Evolutionary conservation across 30 jellyfish, hydroid and myxozoan genomes (phyloP).

Genomic region (Rhopilema esculentum): DNA sequence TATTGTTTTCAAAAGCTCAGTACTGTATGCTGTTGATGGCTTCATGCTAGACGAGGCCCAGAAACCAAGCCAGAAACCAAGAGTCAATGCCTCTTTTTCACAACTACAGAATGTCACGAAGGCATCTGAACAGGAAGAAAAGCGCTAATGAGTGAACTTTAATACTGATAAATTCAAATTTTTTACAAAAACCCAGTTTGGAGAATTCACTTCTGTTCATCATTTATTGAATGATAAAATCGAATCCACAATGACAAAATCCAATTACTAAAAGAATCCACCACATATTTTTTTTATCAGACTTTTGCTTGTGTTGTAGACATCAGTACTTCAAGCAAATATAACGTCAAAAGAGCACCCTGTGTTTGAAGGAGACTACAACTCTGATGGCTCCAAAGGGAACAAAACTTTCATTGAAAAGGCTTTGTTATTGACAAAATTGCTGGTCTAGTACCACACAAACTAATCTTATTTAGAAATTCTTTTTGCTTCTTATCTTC

Average conservation of each 20-base stretch:
- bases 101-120: neutral
- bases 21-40: constrained; percentile 21
- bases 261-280: too few species aligned
- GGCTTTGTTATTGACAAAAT: neutral
- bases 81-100: constrained; percentile 32
- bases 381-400: neutral
- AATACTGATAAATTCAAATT: too few species aligned
- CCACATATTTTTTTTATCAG: neutral
- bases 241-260: too few species aligned
- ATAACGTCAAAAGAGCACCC: neutral
- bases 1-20: constrained; percentile 10
- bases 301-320: neutral
- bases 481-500: neutral
- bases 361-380: neutral
- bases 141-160: too few species aligned
- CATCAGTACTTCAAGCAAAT: neutral
- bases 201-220: too few species aligned
- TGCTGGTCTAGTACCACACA: neutral
- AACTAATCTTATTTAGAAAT: neutral
- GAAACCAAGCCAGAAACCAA: neutral
- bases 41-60: constrained; percentile 26
- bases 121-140: too few species aligned
- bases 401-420: neutral
- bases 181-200: too few species aligned
- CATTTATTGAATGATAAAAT: too few species aligned